Conservation (phyloP, 2,797 vertebrate genomes). For the Tympanoctomys barrerae region DNA sequence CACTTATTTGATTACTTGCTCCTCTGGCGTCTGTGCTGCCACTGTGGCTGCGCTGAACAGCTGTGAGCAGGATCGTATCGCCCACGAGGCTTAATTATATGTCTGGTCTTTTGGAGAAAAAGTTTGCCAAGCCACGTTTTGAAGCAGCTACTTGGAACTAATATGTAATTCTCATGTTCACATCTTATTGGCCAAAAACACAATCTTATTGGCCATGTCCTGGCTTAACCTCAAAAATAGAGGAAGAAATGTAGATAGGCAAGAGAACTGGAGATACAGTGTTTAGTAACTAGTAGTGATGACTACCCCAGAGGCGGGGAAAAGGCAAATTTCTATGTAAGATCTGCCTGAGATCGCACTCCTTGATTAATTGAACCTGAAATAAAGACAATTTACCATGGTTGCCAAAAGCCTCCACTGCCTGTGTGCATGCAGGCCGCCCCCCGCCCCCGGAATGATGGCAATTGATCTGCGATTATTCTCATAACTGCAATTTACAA, state of each 20-base stretch:
- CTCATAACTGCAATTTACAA: constrained; percentile 74
- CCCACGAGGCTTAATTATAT: background rate
- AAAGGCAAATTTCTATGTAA: background rate
- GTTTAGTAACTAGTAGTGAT: background rate
- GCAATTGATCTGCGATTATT: constrained; percentile 56
- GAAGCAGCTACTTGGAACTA: background rate
- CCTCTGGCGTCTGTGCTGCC: background rate
- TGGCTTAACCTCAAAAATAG: background rate
- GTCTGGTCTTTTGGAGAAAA: background rate
- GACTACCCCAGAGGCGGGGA: background rate
- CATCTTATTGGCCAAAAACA: background rate
- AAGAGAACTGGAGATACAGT: background rate
- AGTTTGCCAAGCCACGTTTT: background rate
- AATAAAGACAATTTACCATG: constrained; percentile 47
- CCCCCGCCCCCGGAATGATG: constrained; percentile 14
- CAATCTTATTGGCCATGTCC: background rate
- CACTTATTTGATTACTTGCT: background rate
- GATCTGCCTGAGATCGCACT: background rate
- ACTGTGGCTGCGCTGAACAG: background rate
- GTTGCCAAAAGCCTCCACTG: background rate
- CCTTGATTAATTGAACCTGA: constrained; percentile 64
- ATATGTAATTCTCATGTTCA: background rate
- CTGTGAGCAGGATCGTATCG: background rate
- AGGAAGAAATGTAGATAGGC: background rate
- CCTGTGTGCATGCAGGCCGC: constrained; percentile 5